Evolutionary conservation across 2,113 vertebrate genomes (phyloP).

Genomic region (Cariama cristata): DNA sequence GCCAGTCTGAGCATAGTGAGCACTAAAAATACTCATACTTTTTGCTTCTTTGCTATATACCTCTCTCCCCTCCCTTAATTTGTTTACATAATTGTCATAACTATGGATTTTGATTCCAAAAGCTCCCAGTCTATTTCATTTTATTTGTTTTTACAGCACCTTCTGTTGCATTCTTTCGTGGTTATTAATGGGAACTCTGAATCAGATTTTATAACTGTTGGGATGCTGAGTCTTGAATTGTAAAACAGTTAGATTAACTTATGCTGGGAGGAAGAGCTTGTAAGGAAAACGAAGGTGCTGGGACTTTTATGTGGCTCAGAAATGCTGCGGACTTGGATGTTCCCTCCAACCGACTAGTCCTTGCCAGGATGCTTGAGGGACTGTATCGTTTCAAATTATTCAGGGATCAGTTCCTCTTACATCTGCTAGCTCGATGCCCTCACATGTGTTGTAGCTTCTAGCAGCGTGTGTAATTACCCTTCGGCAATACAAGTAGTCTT

Average conservation of each 20-base stretch:
- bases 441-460: accelerated
- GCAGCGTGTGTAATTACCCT: background rate
- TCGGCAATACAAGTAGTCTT: background rate
- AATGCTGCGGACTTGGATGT: accelerated
- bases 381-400: background rate
- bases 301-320: background rate
- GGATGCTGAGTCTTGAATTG: background rate
- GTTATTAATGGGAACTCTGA: background rate
- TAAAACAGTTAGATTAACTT: background rate
- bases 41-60: background rate
- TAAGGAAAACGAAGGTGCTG: background rate
- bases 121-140: background rate
- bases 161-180: background rate
- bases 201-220: background rate
- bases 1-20: background rate
- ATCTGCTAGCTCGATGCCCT: background rate
- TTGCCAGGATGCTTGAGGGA: background rate
- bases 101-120: background rate
- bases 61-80: background rate
- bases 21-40: background rate
- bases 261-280: background rate
- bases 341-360: background rate
- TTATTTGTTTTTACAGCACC: background rate
- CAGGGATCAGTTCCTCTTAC: background rate
- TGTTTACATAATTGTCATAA: background rate